Base-by-base conservation (phyloP, 53 echinoderm and acorn worm species). In the Echinometra lucunter region DNA sequence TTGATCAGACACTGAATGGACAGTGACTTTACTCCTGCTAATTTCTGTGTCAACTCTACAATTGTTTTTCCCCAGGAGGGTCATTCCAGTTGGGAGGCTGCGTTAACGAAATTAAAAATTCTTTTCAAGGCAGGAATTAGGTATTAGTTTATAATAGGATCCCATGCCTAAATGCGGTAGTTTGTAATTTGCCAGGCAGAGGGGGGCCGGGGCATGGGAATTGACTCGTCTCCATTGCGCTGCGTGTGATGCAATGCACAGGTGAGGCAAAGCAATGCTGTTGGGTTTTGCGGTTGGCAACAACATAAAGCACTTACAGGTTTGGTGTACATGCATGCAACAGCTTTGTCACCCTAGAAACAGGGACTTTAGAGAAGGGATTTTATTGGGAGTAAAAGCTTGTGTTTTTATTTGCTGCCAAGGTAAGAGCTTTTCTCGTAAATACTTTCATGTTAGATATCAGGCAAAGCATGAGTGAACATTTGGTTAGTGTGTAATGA, bases 31-130 rank as follows among this genome's bases (percentile, higher is more conserved):
- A 85, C 47, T 85, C 85, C 28, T 19, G 85, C 85, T 85, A 81
- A 81, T 49, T 85, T 30, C 47, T 23, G 2, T n/a, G 53, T 28
- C 11, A n/a, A 27, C 12, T 30, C 85, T 40, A 21, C 19, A 16
- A 45, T 49, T n/a, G 28, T 47, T 9, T 85, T 28, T 49, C 44
- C 82, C n/a, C 23, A 5, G 6, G 40, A 21, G 78, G 78, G 21
- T 18, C 40, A 6, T 38, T 40, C 12, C 7, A 19, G 40, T 18
- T 49, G 27, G 47, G 27, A n/a, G 49, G 45, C 19, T 85, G 85
- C 85, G 49, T 85, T 85, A 85, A 47, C 45, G 27, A 85, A 85
- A 85, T 85, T 85, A 85, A 85, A 53, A 85, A 85, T 85, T 47
- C 47, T 45, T 85, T 11, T 49, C 85, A 45, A 47, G 49, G 85